Evolutionary conservation across 2,797 vertebrate species (phyloP), one percentile per base, ranked within the genome.

Genomic region (Falco biarmicus): DNA sequence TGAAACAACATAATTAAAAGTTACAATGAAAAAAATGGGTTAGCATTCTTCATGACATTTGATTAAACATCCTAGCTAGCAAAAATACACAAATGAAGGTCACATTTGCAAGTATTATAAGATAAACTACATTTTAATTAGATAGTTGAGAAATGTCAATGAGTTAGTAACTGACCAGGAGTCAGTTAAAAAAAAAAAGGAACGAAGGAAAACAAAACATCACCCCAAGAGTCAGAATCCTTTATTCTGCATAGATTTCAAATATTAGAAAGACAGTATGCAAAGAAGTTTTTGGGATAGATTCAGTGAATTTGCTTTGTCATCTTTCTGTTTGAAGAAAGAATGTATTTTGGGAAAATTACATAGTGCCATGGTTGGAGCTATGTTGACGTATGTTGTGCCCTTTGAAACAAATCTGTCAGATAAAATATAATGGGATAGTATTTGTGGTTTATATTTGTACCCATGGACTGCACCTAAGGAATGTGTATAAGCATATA

Each of bases 91-190:
- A 97, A 97, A 96, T 96, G 97, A 98, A 99, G 98, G 98, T 98
- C 98, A 98, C 97, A 98, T 98, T 98, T 98, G 98, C 98, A 98
- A 98, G 97, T 98, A 97, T 97, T 98, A 98, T 98, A 97, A 96
- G 95, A 97, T 53, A 83, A 85, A 87, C 70, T 97, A 97, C 80
- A 95, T 98, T 98, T 98, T 98, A 98, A 98, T 98, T 98, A 98
- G 95, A 88, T 95, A 96, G 86, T 88, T 98, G 97, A 98, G 96
- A 98, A 98, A 99, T 98, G 98, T 98, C 98, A 98, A 82, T 95
- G 96, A 97, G 89, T 74, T 97, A 97, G 70, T 90, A 85, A 96
- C 94, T 97, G 98, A 97, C 98, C 97, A 96, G 95, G 93, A 98
- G 96, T 95, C 87, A 94, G 77, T 83, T 61, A 24, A 25, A 83